A percentile compares a stretch with the other conserved stretches of the same genome.
These are phyloP conservation scores for Diplosoma virens DNA, from an alignment of 23 tunicate species.

Conservation along the genomic window DNA sequence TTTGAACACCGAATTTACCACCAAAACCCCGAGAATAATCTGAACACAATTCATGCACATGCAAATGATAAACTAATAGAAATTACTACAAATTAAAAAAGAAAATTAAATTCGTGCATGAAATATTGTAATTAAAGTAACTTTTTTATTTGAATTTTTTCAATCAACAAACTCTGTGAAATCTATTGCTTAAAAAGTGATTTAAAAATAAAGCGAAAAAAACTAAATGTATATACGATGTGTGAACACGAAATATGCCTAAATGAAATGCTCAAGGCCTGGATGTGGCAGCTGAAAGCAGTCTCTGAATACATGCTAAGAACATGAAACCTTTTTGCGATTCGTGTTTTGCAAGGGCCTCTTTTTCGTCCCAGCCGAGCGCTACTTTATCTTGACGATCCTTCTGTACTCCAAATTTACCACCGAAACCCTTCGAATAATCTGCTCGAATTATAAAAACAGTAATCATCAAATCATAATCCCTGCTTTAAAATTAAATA, in stretches of 20 bases:
- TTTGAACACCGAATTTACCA: constrained; percentile 96
- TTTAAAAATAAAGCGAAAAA: no score
- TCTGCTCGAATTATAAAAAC: constrained; percentile 25
- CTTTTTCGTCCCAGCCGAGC: constrained; percentile 85
- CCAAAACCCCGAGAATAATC: constrained; percentile 96
- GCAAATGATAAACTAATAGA: constrained; percentile 4
- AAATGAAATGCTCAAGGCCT: no score
- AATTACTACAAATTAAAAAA: no score
- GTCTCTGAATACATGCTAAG: no score
- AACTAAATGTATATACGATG: no score
- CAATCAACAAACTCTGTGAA: no score
- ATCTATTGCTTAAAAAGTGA: no score
- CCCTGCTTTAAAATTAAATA: not conserved
- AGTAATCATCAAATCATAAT: not conserved
- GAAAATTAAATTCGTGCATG: no score
- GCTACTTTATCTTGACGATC: constrained; percentile 89
- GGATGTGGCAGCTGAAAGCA: no score
- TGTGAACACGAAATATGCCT: no score
- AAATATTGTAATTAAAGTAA: no score
- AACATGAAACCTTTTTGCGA: constrained; percentile 79
- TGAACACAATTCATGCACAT: constrained; percentile 17
- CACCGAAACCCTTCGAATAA: constrained; percentile 92
- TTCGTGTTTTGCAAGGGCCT: constrained; percentile 65
- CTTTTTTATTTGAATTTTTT: no score
- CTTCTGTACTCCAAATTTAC: constrained; percentile 93